phyloP scores from a whole-genome alignment of 2,113 vertebrate species.

The Bagarius yarrelli region DNA sequence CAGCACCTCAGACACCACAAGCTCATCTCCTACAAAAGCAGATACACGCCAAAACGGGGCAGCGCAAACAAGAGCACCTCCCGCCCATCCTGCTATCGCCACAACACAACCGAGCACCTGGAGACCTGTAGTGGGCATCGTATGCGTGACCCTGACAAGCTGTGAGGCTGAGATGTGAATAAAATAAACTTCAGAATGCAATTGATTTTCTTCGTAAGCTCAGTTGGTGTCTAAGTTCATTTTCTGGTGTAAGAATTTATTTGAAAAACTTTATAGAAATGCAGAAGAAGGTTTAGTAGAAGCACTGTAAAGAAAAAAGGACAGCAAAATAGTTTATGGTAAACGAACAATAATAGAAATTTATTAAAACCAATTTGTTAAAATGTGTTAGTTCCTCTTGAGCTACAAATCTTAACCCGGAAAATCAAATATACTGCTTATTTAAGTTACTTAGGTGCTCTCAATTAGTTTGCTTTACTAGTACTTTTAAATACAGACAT shows the following conservation, averaged over 20 bases:
- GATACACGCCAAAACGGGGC: slow-evolving; percentile 82
- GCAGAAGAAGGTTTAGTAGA: neutral
- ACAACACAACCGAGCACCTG: slow-evolving; percentile 78
- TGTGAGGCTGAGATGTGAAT: neutral
- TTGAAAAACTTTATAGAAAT: neutral
- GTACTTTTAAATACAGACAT: too few species aligned
- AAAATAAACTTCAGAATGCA: neutral
- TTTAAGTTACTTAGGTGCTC: too few species aligned
- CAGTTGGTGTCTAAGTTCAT: neutral
- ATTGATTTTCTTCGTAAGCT: neutral
- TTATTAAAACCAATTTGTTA: neutral
- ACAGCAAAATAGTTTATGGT: neutral
- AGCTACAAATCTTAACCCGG: neutral
- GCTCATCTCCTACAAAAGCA: slow-evolving; percentile 79
- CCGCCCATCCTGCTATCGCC: slow-evolving; percentile 75
- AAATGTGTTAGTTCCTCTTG: neutral
- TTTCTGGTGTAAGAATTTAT: neutral
- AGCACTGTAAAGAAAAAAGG: neutral
- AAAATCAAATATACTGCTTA: too few species aligned
- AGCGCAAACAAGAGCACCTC: slow-evolving; percentile 71
- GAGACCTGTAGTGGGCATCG: slow-evolving; percentile 79
- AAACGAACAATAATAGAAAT: neutral
- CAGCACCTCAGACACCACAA: slow-evolving; percentile 79
- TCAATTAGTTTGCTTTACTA: too few species aligned
- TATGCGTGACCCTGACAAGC: neutral